phyloP scores from a whole-genome alignment of 2,888 invertebrate genomes.

The Seira ritae region DNA sequence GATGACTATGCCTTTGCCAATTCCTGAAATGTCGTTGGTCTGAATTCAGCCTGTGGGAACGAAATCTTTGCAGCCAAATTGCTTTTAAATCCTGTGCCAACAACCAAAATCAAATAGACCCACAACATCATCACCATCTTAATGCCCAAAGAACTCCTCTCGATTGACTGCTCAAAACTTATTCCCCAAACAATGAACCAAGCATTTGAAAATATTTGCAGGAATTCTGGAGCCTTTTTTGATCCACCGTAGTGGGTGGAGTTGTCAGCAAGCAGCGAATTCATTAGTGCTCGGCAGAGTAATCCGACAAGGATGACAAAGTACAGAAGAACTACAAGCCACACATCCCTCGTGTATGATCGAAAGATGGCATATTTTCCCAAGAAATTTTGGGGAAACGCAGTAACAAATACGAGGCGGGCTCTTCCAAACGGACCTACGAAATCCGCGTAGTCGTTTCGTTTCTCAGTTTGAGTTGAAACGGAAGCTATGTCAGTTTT shows the following conservation, averaged over 20 bases:
- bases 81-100: conserved; percentile 65
- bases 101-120: conserved; percentile 58
- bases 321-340: conserved; percentile 40
- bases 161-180: conserved; percentile 47
- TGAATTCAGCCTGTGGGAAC: conserved; percentile 54
- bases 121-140: conserved; percentile 49
- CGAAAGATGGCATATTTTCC: conserved; percentile 46
- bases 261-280: not conserved
- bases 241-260: not conserved
- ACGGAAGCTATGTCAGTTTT: conserved; percentile 61
- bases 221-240: not conserved
- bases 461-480: conserved; percentile 44
- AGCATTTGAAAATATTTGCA: not conserved
- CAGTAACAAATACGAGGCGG: conserved; percentile 44
- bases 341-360: conserved; percentile 45
- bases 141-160: conserved; percentile 38
- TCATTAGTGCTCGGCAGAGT: conserved; percentile 20
- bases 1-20: not conserved
- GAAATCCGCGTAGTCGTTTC: conserved; percentile 48
- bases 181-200: conserved; percentile 13
- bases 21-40: conserved; percentile 60
- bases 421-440: conserved; percentile 49
- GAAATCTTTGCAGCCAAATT: conserved; percentile 61
- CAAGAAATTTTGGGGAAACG: conserved; percentile 27
- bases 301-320: conserved; percentile 33